Percentiles rank a stretch among this genome's conserved stretches.
Conservation (phyloP, 2,888 invertebrate species). For the Coleophora deauratella region DNA sequence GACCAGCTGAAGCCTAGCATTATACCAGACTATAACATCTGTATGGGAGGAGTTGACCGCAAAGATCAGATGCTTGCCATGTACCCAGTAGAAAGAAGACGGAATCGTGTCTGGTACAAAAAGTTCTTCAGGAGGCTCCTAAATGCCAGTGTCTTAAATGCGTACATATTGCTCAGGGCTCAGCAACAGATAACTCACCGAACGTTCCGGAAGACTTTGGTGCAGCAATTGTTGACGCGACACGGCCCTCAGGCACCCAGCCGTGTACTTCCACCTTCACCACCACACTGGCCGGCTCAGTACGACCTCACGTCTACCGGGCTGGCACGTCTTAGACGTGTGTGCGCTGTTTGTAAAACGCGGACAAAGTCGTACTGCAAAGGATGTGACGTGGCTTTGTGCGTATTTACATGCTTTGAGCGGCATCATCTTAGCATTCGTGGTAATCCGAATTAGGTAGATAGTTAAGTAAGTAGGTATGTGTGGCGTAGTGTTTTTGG, state of each 20-base stretch:
- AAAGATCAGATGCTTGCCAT: conserved; percentile 13
- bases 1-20: background rate
- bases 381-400: conserved; percentile 11
- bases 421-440: too few relatives aligned
- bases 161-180: background rate
- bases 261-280: background rate
- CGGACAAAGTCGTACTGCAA: conserved; percentile 11
- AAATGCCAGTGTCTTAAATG: conserved; percentile 5
- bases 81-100: conserved; percentile 11
- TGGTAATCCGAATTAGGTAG: too few relatives aligned
- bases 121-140: conserved; percentile 13
- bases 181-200: background rate
- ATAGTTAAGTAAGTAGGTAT: too few relatives aligned
- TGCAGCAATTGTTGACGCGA: conserved; percentile 4
- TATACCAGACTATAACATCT: conserved; percentile 8
- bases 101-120: conserved; percentile 11
- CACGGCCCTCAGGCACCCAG: conserved; percentile 2
- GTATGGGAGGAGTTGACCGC: conserved; percentile 13
- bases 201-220: conserved; percentile 7
- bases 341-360: conserved; percentile 13
- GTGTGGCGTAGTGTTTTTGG: too few relatives aligned
- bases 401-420: conserved; percentile 12
- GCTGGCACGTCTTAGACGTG: conserved; percentile 6
- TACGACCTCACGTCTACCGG: conserved; percentile 6
- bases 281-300: conserved; percentile 2